Base-by-base conservation (phyloP, 2,113 vertebrate genomes). In the Calyptomena viridis region DNA sequence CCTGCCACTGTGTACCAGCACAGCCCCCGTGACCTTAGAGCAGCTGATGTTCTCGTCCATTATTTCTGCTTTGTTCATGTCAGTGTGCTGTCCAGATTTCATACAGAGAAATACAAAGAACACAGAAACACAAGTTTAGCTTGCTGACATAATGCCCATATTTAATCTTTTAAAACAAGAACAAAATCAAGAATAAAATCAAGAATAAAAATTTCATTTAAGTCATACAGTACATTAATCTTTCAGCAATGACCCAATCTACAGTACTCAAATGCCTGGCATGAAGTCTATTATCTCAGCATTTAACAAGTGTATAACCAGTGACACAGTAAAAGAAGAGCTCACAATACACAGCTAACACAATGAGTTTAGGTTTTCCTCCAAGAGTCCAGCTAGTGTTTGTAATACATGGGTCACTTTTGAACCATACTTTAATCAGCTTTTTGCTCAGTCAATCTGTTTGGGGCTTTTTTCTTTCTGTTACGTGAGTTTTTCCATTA, bases 91-190 rank as follows among this genome's bases (percentile, higher is more conserved):
- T 77, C 73, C 69, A 56, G 47, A 90, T 60, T 89, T 73, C 0
- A 1, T 62, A 64, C 46, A 78, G 75, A 94, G 71, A 93, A 84
- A 78, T 6, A 90, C 69, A 94, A 93, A 96, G 95, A 92, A 89
- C 84, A 86, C 60, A 87, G 85, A 33, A 63, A 81, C 96, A 89
- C 88, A 35, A 71, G 76, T 91, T 84, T 92, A 95, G 87, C 96
- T 97, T 94, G 97, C 97, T 97, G 97, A 97, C 94, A 97, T 98
- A 98, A 98, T 98, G 98, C 98, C 98, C 98, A 94, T 96, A 96
- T 98, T 98, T 98, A 96, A 97, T 97, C 88, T 97, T 97, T 97
- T 91, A 67, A 95, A 97, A 97, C 97, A 96, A 97, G 96, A 96
- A 96, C 94, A 97, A 97, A 98, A 97, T 96, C 95, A 97, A 88